These are phyloP conservation scores for Drosophila kurseongensis DNA, from an alignment of 1,140 invertebrate species.

Conservation along the genomic window DNA sequence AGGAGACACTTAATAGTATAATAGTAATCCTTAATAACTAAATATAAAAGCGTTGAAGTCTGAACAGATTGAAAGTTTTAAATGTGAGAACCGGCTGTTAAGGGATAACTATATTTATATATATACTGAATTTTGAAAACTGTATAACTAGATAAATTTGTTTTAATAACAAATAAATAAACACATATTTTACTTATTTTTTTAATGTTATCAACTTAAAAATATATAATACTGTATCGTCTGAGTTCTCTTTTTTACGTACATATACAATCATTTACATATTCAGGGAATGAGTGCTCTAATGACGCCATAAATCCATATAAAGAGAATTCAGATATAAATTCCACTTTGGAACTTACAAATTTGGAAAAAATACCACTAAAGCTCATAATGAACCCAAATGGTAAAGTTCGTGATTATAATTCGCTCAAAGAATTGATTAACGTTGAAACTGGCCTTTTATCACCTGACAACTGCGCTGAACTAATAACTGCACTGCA, in stretches of 20 bases:
- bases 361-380: conserved; percentile 88
- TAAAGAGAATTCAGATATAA: conserved; percentile 55
- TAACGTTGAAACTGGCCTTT: conserved; percentile 87
- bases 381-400: conserved; percentile 92
- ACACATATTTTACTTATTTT: background rate
- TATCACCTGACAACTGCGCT: conserved; percentile 89
- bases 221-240: background rate
- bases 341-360: conserved; percentile 39
- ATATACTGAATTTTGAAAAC: too few species aligned
- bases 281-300: conserved; percentile 56
- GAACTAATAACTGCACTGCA: conserved; percentile 91
- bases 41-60: too few species aligned
- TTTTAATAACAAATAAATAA: background rate
- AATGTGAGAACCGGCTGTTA: background rate
- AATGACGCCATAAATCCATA: conserved; percentile 19
- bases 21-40: too few species aligned
- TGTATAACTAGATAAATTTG: too few species aligned
- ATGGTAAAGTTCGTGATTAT: conserved; percentile 90
- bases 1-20: too few species aligned
- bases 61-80: too few species aligned
- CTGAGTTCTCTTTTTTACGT: background rate
- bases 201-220: background rate
- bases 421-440: conserved; percentile 87
- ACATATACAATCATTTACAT: conserved; percentile 4
- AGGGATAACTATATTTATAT: background rate